Percentiles rank a stretch among this genome's conserved stretches.
phyloP scores from a whole-genome alignment of 2,113 vertebrate species.

The Gasterosteus aculeatus region DNA sequence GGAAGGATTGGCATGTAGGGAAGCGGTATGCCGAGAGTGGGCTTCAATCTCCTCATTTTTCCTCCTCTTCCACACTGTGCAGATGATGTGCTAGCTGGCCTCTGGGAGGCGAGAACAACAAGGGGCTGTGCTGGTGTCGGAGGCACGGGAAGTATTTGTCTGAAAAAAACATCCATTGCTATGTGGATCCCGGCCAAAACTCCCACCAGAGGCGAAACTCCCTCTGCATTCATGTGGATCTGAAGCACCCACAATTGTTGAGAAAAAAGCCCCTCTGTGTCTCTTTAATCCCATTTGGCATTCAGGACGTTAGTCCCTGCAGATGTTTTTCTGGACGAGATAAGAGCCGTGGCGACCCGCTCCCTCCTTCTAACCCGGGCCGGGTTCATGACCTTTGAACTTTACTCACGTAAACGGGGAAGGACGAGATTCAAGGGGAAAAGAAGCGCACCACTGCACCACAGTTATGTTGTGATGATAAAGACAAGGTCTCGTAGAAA shows the following conservation, averaged over 20 bases:
- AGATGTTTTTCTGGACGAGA: conserved; percentile 59
- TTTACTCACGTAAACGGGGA: conserved; percentile 9
- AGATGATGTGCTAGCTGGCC: conserved; percentile 56
- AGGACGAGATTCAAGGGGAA: background rate
- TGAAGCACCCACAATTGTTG: conserved; percentile 70
- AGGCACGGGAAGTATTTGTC: conserved; percentile 76
- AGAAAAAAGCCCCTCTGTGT: conserved; percentile 72
- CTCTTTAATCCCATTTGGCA: conserved; percentile 57
- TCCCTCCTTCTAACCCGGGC: conserved; percentile 28
- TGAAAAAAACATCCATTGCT: conserved; percentile 70
- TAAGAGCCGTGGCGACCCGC: conserved; percentile 44
- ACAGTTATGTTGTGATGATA: too few species aligned
- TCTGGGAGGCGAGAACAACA: conserved; percentile 66
- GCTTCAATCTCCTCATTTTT: conserved; percentile 69
- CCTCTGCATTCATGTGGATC: conserved; percentile 72
- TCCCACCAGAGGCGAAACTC: conserved; percentile 68
- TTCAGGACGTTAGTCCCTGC: conserved; percentile 62
- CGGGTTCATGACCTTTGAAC: conserved; percentile 44
- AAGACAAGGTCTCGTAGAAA: background rate
- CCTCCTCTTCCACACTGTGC: conserved; percentile 65
- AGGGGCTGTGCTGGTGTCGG: conserved; percentile 67
- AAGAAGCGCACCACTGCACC: background rate
- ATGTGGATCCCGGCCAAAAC: conserved; percentile 70
- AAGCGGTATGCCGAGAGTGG: conserved; percentile 78
- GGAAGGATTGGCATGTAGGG: conserved; percentile 49